Percentiles rank a stretch among this genome's conserved stretches.
These are phyloP conservation scores for Sigmodon hispidus DNA, from an alignment of 2,113 vertebrate genomes.

Conservation along the genomic window DNA sequence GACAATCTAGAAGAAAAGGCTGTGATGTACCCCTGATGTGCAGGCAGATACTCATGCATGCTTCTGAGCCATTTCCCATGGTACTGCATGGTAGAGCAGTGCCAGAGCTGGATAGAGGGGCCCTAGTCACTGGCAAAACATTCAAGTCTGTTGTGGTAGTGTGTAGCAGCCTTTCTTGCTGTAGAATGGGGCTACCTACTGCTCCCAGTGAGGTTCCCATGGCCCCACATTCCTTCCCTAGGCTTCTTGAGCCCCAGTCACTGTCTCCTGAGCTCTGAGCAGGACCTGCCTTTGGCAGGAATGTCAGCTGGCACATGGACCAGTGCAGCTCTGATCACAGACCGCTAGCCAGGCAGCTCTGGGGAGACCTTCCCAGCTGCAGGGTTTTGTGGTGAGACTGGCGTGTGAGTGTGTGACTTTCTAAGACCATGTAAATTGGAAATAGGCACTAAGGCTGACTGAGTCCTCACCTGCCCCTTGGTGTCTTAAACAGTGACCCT, in stretches of 20 bases:
- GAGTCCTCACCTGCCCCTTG: accelerated
- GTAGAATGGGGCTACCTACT: neutral
- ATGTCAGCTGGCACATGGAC: no score
- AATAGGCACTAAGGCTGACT: accelerated
- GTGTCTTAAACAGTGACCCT: accelerated
- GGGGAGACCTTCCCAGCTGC: neutral
- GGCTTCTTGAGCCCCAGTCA: neutral
- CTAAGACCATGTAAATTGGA: neutral
- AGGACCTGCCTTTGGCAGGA: neutral
- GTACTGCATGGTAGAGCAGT: neutral
- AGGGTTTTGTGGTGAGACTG: accelerated
- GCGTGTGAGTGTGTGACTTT: accelerated
- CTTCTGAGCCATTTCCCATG: neutral
- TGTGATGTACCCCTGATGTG: accelerated
- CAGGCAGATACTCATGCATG: neutral
- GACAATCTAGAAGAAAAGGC: slow-evolving; percentile 88
- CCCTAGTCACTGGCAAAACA: neutral
- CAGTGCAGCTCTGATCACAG: accelerated
- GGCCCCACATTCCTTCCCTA: neutral
- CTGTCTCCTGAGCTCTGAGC: neutral
- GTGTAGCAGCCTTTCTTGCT: neutral
- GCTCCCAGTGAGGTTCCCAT: neutral
- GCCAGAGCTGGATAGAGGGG: neutral
- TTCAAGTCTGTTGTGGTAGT: neutral
- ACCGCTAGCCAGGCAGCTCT: neutral